Conservation (phyloP, 1,140 invertebrate species). For the Brevipalpus yothersi region DNA sequence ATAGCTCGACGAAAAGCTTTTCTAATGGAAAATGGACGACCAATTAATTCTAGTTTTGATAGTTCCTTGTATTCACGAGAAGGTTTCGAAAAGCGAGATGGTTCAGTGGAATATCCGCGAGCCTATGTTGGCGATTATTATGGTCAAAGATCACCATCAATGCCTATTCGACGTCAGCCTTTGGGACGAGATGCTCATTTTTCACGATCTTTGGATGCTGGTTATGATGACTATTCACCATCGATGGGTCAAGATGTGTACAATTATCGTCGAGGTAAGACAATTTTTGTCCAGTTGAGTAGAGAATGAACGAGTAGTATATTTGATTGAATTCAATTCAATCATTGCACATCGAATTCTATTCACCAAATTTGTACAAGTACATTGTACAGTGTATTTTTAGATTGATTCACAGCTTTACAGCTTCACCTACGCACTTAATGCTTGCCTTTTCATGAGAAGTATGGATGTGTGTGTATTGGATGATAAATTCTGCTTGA, state of each 20-base stretch:
- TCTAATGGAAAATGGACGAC: constrained; percentile 29
- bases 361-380: no score
- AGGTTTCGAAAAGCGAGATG: background rate
- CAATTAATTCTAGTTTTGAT: background rate
- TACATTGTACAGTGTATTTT: no score
- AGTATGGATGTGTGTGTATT: no score
- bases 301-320: no score
- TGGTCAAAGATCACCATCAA: background rate
- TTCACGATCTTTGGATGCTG: background rate
- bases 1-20: constrained; percentile 32
- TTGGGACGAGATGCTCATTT: background rate
- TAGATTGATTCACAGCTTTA: no score
- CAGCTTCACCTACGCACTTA: no score
- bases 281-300: no score
- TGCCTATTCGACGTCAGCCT: background rate
- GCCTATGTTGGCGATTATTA: constrained; percentile 1
- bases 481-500: no score
- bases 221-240: background rate
- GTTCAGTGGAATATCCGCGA: background rate
- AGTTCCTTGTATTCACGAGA: background rate
- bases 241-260: background rate
- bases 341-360: no score
- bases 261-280: no score
- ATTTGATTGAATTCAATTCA: no score
- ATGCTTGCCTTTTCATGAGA: no score